Evolutionary conservation across 2,113 vertebrate species (phyloP), one percentile per base, ranked within the genome.

Genomic region (Mellivora capensis): DNA sequence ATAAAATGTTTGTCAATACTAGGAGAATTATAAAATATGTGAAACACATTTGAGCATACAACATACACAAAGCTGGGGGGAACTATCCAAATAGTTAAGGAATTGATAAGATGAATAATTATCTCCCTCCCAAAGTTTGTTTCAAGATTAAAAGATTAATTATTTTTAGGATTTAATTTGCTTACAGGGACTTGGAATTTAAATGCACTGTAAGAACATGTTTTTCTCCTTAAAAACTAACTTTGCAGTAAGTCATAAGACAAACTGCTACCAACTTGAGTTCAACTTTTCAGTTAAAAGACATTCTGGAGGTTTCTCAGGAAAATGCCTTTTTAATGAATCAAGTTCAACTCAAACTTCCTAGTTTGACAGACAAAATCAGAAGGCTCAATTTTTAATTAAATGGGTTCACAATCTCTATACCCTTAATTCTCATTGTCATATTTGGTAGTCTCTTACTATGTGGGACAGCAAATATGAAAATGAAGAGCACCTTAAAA

Each of bases 261-360:
- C 93, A 98, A 98, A 98, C 67, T 95, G 77, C 57, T 95, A 94
- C 97, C 91, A 97, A 93, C 96, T 97, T 96, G 95, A 97, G 93
- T 57, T 87, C 91, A 93, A 98, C 88, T 93, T 98, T 98, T 94
- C 84, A 97, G 98, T 98, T 98, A 97, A 98, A 98, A 98, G 85
- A 98, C 83, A 98, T 98, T 98, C 96, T 93, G 96, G 95, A 98
- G 71, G 71, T 97, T 98, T 98, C 90, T 97, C 42, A 97, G 95
- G 96, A 98, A 98, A 99, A 98, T 97, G 96, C 97, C 96, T 97
- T 98, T 98, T 99, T 98, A 98, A 99, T 99, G 97, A 99, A 98
- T 97, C 95, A 96, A 98, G 96, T 97, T 98, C 97, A 97, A 94
- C 86, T 98, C 97, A 96, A n/a, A 97, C 61, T 98, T 98, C 95